A percentile compares a stretch with the other conserved stretches of the same genome.
These are phyloP conservation scores for Ectemnius lituratus DNA, from an alignment of 2,888 invertebrate species.

Conservation along the genomic window DNA sequence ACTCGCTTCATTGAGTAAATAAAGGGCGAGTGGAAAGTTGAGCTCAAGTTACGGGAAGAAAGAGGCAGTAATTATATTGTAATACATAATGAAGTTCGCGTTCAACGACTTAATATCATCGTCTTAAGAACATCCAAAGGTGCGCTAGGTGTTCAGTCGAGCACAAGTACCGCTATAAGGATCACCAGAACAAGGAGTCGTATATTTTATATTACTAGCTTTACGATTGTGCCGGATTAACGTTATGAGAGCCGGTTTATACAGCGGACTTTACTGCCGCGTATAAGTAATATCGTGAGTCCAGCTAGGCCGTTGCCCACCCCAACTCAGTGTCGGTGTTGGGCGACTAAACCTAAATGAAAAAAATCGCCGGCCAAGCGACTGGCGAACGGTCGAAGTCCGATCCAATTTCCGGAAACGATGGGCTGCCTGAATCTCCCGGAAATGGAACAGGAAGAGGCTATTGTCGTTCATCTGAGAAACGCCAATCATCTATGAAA, in stretches of 20 bases:
- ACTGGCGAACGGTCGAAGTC: slow-evolving; percentile 4
- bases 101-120: slow-evolving; percentile 48
- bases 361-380: slow-evolving; percentile 5
- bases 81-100: slow-evolving; percentile 50
- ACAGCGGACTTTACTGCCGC: slow-evolving; percentile 33
- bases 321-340: slow-evolving; percentile 6
- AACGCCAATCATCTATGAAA: slow-evolving; percentile 14
- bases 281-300: slow-evolving; percentile 37
- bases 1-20: slow-evolving; percentile 26
- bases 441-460: slow-evolving; percentile 35
- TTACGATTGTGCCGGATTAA: slow-evolving; percentile 56
- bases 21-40: not conserved
- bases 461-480: slow-evolving; percentile 31
- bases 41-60: not conserved
- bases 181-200: slow-evolving; percentile 38
- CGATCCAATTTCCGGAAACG: slow-evolving; percentile 46
- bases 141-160: not conserved
- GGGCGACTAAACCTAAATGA: not conserved
- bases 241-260: slow-evolving; percentile 42
- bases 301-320: not conserved
- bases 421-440: slow-evolving; percentile 17
- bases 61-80: slow-evolving; percentile 41
- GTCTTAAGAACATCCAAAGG: not conserved
- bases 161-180: not conserved
- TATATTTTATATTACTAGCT: slow-evolving; percentile 53